Percentiles rank a stretch among this genome's conserved stretches.
These are phyloP conservation scores for Cheilosia pagana DNA, from an alignment of 2,888 invertebrate species.

Conservation along the genomic window DNA sequence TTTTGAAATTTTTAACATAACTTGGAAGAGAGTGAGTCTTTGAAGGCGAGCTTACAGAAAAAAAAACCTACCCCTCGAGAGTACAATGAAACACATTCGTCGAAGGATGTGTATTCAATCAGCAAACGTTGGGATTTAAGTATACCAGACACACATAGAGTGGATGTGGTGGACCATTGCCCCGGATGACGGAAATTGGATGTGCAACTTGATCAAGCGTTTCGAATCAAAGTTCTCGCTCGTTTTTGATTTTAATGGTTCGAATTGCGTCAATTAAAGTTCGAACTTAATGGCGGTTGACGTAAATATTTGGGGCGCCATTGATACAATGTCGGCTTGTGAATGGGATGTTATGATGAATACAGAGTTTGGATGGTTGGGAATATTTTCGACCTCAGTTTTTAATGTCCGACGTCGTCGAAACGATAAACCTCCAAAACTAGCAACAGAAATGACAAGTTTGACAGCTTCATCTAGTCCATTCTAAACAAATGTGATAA, in stretches of 20 bases:
- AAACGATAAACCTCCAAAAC: too few species aligned
- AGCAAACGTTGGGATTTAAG: constrained; percentile 27
- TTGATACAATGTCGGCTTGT: background rate
- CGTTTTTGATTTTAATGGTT: constrained; percentile 34
- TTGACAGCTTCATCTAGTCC: too few species aligned
- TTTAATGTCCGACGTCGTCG: too few species aligned
- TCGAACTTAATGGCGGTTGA: constrained; percentile 11
- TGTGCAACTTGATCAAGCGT: constrained; percentile 24
- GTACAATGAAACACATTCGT: constrained; percentile 34
- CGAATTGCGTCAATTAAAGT: constrained; percentile 45
- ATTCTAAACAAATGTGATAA: too few species aligned
- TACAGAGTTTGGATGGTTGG: too few species aligned
- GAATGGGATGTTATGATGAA: background rate
- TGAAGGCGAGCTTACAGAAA: constrained; percentile 30
- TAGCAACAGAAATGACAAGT: too few species aligned
- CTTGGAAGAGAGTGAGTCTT: constrained; percentile 40
- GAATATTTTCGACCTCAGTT: too few species aligned
- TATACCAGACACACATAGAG: constrained; percentile 6
- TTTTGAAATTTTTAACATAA: constrained; percentile 66
- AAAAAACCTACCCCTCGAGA: constrained; percentile 27
- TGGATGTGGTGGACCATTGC: constrained; percentile 7
- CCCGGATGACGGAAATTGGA: background rate
- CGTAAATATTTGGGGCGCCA: background rate
- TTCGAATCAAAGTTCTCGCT: constrained; percentile 32
- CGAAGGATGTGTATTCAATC: constrained; percentile 37